Conservation (phyloP, 2,797 vertebrate genomes). For the Mormyrops attenuatus region DNA sequence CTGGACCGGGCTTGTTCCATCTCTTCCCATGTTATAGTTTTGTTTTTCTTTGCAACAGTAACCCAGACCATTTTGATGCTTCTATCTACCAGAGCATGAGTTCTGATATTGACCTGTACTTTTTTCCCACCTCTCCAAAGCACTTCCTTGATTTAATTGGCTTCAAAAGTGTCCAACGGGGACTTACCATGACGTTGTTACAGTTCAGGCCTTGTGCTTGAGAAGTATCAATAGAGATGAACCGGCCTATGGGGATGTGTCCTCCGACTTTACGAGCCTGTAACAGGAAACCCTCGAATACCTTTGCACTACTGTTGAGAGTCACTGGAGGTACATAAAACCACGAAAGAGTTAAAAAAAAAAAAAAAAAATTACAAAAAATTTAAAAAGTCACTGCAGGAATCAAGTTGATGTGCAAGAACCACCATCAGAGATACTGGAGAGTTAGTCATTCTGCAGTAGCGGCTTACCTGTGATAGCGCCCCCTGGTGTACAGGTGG, state of each 20-base stretch:
- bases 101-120: background rate
- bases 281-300: slow-evolving; percentile 52
- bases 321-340: slow-evolving; percentile 39
- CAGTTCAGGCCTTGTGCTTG: slow-evolving; percentile 38
- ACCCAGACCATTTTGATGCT: background rate
- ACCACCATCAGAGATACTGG: background rate
- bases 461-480: slow-evolving; percentile 38
- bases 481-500: slow-evolving; percentile 43
- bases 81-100: background rate
- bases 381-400: background rate
- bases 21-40: background rate
- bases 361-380: background rate
- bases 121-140: background rate
- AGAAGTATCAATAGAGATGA: slow-evolving; percentile 39
- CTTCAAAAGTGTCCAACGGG: background rate
- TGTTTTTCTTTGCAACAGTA: background rate
- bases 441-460: background rate
- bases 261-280: slow-evolving; percentile 40
- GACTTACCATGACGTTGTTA: slow-evolving; percentile 36
- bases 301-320: slow-evolving; percentile 33
- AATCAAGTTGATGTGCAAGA: background rate
- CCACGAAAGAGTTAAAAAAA: background rate
- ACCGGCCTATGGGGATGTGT: slow-evolving; percentile 40
- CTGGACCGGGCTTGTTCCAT: background rate
- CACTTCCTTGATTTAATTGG: background rate